These are phyloP conservation scores for Eristalis pertinax DNA, from an alignment of 2,888 invertebrate species.

Conservation along the genomic window DNA sequence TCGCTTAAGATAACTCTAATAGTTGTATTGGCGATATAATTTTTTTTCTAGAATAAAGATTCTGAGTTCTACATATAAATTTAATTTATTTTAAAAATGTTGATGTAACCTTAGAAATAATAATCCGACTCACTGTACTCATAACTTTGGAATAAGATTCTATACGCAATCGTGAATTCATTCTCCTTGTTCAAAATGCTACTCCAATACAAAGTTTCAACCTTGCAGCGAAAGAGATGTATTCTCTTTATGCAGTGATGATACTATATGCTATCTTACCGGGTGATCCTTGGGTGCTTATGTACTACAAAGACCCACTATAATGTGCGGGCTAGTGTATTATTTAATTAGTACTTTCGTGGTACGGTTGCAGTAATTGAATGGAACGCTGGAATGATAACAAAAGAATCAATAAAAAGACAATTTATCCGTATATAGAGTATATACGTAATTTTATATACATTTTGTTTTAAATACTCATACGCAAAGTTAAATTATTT, in stretches of 20 bases:
- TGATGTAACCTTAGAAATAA: too few species aligned
- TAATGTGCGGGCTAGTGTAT: not conserved
- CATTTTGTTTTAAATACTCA: not conserved
- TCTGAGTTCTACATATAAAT: too few species aligned
- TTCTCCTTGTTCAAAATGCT: too few species aligned
- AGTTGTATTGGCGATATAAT: too few species aligned
- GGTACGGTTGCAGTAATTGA: not conserved
- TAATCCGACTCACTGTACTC: too few species aligned
- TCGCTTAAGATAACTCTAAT: too few species aligned
- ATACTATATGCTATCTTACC: not conserved
- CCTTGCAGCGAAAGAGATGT: not conserved
- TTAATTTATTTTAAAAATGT: too few species aligned
- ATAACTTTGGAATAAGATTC: too few species aligned
- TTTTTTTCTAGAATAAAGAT: too few species aligned
- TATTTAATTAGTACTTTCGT: not conserved
- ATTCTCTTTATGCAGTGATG: not conserved
- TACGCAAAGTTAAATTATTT: too few species aligned
- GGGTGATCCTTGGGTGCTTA: not conserved
- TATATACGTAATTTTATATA: not conserved
- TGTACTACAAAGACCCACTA: not conserved
- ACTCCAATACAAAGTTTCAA: not conserved
- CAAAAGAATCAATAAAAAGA: not conserved
- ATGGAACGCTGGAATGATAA: not conserved
- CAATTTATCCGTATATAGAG: not conserved
- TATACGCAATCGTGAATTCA: too few species aligned